These are phyloP conservation scores for Panagrolaimus sp. DNA, from an alignment of 1,140 invertebrate species.

Conservation along the genomic window DNA sequence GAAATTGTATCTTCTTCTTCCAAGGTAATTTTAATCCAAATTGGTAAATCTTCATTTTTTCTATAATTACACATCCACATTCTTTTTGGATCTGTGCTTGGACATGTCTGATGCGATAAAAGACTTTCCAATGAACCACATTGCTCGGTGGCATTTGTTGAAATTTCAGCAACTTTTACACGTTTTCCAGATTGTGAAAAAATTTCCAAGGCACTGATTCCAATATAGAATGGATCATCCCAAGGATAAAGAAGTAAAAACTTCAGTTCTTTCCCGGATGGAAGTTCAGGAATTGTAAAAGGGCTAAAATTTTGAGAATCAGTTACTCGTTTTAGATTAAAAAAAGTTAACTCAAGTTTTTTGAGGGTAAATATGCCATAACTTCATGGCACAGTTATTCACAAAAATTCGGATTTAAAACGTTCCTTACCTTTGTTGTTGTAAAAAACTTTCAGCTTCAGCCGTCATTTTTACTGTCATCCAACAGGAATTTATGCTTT, in stretches of 20 bases:
- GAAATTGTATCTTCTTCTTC: slow-evolving; percentile 27
- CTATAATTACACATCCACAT: slow-evolving; percentile 44
- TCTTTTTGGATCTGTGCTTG: slow-evolving; percentile 20
- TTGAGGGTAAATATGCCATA: too few relatives aligned
- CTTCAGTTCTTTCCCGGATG: slow-evolving; percentile 30
- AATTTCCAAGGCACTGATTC: slow-evolving; percentile 74
- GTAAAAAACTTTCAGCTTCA: too few relatives aligned
- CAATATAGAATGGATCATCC: slow-evolving; percentile 76
- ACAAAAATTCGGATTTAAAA: too few relatives aligned
- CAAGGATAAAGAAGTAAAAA: slow-evolving; percentile 70
- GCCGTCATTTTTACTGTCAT: too few relatives aligned
- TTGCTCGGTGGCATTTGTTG: slow-evolving; percentile 31
- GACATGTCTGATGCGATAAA: slow-evolving; percentile 28
- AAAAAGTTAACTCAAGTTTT: too few relatives aligned
- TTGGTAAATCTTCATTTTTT: slow-evolving; percentile 22
- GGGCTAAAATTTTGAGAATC: slow-evolving; percentile 27
- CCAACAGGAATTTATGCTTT: too few relatives aligned
- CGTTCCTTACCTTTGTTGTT: too few relatives aligned
- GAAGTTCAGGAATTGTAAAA: slow-evolving; percentile 43
- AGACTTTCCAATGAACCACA: slow-evolving; percentile 38
- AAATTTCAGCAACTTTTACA: slow-evolving; percentile 35
- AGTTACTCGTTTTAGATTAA: too few relatives aligned
- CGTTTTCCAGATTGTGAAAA: slow-evolving; percentile 68
- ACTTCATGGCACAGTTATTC: too few relatives aligned
- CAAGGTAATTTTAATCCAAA: slow-evolving; percentile 30